These are phyloP conservation scores for Eretmochelys imbricata DNA, from an alignment of 2,113 vertebrate species.

Conservation along the genomic window DNA sequence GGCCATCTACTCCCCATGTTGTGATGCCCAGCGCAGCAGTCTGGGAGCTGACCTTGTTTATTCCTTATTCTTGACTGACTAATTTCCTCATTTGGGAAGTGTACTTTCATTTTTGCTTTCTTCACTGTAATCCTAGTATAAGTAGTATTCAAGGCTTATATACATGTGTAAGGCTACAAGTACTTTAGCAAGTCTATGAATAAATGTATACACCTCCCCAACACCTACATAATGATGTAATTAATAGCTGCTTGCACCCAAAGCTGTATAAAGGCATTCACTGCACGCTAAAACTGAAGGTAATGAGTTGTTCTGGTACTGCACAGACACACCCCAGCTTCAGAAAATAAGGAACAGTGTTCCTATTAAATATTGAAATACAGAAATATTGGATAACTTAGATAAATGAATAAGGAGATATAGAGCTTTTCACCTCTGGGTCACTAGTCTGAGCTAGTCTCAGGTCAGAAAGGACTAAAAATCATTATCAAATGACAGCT, in stretches of 20 bases:
- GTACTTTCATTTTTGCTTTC: not conserved
- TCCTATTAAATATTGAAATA: not conserved
- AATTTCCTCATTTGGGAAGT: not conserved
- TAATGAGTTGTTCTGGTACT: not conserved
- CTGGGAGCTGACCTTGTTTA: too few relatives aligned
- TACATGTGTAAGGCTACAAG: not conserved
- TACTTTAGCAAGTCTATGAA: not conserved
- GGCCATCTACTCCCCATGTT: too few relatives aligned
- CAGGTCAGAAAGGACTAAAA: not conserved
- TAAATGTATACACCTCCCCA: not conserved
- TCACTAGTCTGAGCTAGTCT: not conserved
- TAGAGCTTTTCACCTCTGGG: not conserved
- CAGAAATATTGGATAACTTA: not conserved
- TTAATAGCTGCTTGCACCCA: not conserved
- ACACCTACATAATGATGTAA: not conserved
- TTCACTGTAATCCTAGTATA: not conserved
- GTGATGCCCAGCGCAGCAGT: too few relatives aligned
- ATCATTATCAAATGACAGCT: not conserved
- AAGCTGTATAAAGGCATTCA: not conserved
- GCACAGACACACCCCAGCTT: not conserved
- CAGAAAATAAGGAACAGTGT: not conserved
- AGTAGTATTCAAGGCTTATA: not conserved
- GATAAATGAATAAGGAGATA: not conserved
- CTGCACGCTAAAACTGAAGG: not conserved
- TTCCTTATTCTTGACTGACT: not conserved